Evolutionary conservation across 2,113 vertebrate genomes (phyloP), one percentile per base, ranked within the genome.

Genomic region (Oryzias woworae): DNA sequence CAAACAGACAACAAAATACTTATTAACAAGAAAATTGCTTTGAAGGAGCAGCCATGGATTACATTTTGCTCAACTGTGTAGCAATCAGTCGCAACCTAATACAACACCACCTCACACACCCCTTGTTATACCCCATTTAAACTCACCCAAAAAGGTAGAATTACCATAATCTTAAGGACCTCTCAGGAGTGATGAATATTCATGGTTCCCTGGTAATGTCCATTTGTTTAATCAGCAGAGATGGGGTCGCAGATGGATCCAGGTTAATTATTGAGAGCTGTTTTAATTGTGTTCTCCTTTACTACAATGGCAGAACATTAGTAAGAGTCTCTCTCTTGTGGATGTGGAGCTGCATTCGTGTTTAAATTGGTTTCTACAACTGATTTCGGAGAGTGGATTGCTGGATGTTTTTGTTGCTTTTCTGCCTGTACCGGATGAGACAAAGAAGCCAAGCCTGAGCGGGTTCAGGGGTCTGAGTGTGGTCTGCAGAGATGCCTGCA

Each of bases 231-330:
- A 36, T 36, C 36, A 36, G 36, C 36, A 36, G 36, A 36, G 36
- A 36, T 36, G 36, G 36, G 36, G 10, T 36, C 36, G 78, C 75
- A 77, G 81, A 84, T 77, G 82, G 78, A 90, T 84, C 70, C 73
- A 79, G 83, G 79, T 87, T 88, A 87, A 89, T 89, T 85, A 90
- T 86, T 82, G 86, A 87, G 83, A 86, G 73, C 82, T 83, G 69
- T 82, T 89, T 87, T 84, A 89, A 88, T 88, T 84, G 83, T 79
- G 75, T 87, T 89, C 85, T 85, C 83, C 78, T 78, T 77, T 79
- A 82, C 69, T 68, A 78, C 83, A 76, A 82, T 76, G 81, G 69
- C 75, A 78, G 78, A 78, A 66, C 36, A 36, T 36, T 36, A 36
- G 36, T 36, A 36, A 36, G 36, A 36, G 36, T 54, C 47, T 64